Percentiles rank a stretch among this genome's conserved stretches.
phyloP scores from a whole-genome alignment of 2,888 invertebrate genomes.

The Axea sp. region DNA sequence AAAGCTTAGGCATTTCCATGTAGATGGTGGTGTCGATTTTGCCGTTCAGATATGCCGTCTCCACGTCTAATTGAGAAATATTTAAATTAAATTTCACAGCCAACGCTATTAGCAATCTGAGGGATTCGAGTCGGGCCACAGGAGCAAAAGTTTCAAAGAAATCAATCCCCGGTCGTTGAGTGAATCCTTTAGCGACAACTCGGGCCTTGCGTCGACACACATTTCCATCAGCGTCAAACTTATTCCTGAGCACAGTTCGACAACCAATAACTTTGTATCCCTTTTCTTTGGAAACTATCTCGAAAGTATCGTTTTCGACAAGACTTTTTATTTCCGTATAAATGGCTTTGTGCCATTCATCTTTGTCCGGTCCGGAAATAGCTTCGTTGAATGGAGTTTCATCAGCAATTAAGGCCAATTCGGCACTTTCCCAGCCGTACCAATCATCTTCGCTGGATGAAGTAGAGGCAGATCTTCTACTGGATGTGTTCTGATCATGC shows the following conservation, averaged over 20 bases:
- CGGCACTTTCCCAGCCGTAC: no score
- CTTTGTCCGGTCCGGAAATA: conserved; percentile 24
- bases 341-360: conserved; percentile 43
- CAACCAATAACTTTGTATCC: conserved; percentile 25
- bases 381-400: conserved; percentile 19
- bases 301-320: conserved; percentile 47
- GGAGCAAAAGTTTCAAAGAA: no score
- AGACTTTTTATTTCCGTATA: conserved; percentile 36
- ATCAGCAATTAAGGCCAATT: no score
- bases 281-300: conserved; percentile 28
- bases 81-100: no score
- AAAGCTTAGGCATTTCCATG: background rate
- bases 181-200: conserved; percentile 58
- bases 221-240: conserved; percentile 39
- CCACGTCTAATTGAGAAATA: background rate
- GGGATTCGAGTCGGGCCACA: no score
- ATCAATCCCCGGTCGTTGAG: conserved; percentile 49
- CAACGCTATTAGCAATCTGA: no score
- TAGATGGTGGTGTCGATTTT: background rate
- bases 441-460: no score
- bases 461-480: no score
- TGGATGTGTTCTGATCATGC: no score
- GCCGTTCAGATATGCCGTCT: background rate
- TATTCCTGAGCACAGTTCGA: conserved; percentile 41
- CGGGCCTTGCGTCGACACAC: conserved; percentile 56